Conservation (phyloP, 2,888 invertebrate genomes). For the Pycnomerus fuliginosus region DNA sequence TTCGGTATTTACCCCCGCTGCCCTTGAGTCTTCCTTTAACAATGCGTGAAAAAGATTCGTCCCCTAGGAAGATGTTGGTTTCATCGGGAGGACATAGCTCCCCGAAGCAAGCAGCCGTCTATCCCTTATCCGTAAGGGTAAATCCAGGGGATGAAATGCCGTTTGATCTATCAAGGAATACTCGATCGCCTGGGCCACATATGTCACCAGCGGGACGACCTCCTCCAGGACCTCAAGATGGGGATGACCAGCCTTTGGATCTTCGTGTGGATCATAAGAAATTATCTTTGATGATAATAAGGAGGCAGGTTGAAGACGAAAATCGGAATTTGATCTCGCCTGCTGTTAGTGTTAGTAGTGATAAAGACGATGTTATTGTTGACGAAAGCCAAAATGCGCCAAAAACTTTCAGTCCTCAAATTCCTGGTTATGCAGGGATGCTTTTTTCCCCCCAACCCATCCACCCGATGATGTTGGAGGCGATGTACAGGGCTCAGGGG, state of each 20-base stretch:
- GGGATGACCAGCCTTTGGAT: conserved; percentile 82
- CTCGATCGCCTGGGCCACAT: conserved; percentile 55
- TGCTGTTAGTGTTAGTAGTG: conserved; percentile 51
- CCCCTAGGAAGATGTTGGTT: conserved; percentile 81
- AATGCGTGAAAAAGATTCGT: conserved; percentile 90
- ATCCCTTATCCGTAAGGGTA: conserved; percentile 64
- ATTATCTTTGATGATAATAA: conserved; percentile 50
- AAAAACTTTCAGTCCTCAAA: conserved; percentile 46
- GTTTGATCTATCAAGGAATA: conserved; percentile 64
- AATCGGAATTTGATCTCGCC: conserved; percentile 80
- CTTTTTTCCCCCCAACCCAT: conserved; percentile 63
- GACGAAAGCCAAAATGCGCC: conserved; percentile 44
- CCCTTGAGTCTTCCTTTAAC: conserved; percentile 58
- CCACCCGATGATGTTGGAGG: conserved; percentile 71
- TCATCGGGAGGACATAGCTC: conserved; percentile 61
- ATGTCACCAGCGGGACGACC: conserved; percentile 61
- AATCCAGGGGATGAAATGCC: conserved; percentile 61
- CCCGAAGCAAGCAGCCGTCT: conserved; percentile 74
- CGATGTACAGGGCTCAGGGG: conserved; percentile 63
- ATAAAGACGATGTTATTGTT: conserved; percentile 42
- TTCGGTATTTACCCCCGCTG: conserved; percentile 55
- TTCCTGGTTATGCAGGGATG: conserved; percentile 50
- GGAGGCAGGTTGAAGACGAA: conserved; percentile 73
- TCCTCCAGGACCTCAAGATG: conserved; percentile 56
- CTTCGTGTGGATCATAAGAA: conserved; percentile 85